These are phyloP conservation scores for Oreonectes daqikongensis DNA, from an alignment of 2,797 vertebrate genomes.

Conservation along the genomic window DNA sequence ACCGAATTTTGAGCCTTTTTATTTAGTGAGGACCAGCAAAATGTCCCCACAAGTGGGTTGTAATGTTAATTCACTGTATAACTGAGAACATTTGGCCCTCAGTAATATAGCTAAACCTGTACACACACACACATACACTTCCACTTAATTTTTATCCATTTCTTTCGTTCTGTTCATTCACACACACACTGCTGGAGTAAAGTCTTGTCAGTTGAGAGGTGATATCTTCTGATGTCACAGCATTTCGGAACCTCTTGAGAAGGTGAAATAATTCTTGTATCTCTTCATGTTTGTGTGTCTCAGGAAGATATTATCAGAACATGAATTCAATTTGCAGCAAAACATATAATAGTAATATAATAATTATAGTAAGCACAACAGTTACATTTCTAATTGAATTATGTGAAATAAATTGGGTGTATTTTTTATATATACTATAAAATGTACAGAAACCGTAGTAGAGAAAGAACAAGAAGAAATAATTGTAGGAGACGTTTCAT, in stretches of 20 bases:
- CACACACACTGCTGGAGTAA: neutral
- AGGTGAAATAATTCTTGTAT: neutral
- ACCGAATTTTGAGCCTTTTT: too few species aligned
- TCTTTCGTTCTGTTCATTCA: too few species aligned
- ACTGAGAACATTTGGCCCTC: too few species aligned
- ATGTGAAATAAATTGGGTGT: neutral
- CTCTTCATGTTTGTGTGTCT: neutral
- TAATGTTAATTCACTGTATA: too few species aligned
- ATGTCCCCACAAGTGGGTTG: too few species aligned
- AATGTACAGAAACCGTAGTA: too few species aligned
- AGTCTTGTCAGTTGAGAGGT: neutral
- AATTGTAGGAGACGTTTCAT: neutral
- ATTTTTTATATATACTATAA: neutral
- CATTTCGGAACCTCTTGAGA: neutral
- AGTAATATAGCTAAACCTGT: too few species aligned
- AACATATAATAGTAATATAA: too few species aligned
- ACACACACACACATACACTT: too few species aligned
- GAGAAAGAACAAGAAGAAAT: neutral
- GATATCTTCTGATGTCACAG: neutral
- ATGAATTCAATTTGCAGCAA: constrained; percentile 3
- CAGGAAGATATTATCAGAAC: neutral
- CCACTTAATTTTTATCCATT: too few species aligned
- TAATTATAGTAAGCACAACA: neutral
- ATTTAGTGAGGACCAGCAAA: too few species aligned
- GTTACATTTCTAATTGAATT: neutral